A percentile compares a stretch with the other conserved stretches of the same genome.
Evolutionary conservation across 2,113 vertebrate species (phyloP).

Genomic region (Natator depressus): DNA sequence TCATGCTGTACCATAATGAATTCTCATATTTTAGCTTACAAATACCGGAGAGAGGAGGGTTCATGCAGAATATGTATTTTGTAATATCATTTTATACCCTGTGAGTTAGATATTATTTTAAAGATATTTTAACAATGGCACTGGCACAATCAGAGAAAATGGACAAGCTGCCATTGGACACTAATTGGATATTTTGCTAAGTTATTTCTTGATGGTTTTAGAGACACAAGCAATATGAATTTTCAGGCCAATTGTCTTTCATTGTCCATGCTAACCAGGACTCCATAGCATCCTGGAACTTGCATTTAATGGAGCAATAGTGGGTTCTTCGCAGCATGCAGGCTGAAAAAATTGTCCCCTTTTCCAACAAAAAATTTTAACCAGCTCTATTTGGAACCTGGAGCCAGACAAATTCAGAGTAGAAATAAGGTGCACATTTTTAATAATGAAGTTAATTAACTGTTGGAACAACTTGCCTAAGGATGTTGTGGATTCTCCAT

Average conservation of each 20-base stretch:
- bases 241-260: slow-evolving; percentile 34
- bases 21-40: neutral
- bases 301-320: slow-evolving; percentile 48
- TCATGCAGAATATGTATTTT: slow-evolving; percentile 61
- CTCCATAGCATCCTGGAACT: slow-evolving; percentile 49
- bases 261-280: slow-evolving; percentile 51
- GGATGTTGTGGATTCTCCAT: neutral
- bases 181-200: slow-evolving; percentile 55
- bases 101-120: slow-evolving; percentile 51
- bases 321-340: neutral
- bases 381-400: neutral
- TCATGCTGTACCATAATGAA: neutral
- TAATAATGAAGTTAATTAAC: neutral
- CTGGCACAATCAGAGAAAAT: slow-evolving; percentile 32
- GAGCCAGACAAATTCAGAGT: neutral
- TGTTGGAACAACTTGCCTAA: neutral
- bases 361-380: neutral
- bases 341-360: neutral
- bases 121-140: slow-evolving; percentile 54
- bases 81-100: slow-evolving; percentile 49
- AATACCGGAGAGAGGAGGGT: neutral
- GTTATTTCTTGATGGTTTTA: slow-evolving; percentile 24
- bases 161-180: slow-evolving; percentile 11
- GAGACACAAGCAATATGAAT: slow-evolving; percentile 28
- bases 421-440: neutral